phyloP scores from a whole-genome alignment of 2,888 invertebrate species.

The Gandaritis pyraliata region DNA sequence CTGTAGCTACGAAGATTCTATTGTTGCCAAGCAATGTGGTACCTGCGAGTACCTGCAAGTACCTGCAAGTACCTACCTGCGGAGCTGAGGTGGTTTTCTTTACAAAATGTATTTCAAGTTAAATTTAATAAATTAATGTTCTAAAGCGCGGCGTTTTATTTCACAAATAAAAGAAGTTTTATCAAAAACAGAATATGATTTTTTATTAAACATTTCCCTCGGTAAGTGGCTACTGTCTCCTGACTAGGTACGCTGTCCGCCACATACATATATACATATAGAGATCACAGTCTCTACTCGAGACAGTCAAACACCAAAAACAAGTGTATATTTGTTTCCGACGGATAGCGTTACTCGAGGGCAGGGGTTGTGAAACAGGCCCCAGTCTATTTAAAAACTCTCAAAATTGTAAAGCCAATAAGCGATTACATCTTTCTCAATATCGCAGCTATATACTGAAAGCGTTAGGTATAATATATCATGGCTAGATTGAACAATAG shows the following conservation, averaged over 20 bases:
- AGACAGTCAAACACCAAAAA: too few species aligned
- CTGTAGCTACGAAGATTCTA: constrained; percentile 14
- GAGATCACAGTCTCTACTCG: too few species aligned
- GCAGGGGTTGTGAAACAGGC: too few species aligned
- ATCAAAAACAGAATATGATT: too few species aligned
- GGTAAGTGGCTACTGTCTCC: too few species aligned
- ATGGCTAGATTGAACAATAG: constrained; percentile 1
- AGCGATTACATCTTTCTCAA: background rate
- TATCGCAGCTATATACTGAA: constrained; percentile 1
- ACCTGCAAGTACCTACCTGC: constrained; percentile 1
- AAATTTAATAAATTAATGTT: constrained; percentile 18
- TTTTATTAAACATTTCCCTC: too few species aligned
- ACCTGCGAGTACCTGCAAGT: too few species aligned
- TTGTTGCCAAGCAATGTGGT: constrained; percentile 33
- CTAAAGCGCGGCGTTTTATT: constrained; percentile 2
- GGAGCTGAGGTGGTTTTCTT: constrained; percentile 28
- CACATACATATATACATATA: too few species aligned
- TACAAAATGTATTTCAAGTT: constrained; percentile 29
- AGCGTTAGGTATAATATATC: too few species aligned
- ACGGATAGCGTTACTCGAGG: too few species aligned
- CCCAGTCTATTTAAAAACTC: background rate
- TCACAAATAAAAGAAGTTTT: background rate
- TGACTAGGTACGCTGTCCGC: too few species aligned
- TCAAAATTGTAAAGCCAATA: constrained; percentile 5
- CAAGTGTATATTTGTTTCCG: too few species aligned